These are phyloP conservation scores for Stenopsyche tienmushanensis DNA, from an alignment of 1,140 invertebrate species.

Conservation along the genomic window DNA sequence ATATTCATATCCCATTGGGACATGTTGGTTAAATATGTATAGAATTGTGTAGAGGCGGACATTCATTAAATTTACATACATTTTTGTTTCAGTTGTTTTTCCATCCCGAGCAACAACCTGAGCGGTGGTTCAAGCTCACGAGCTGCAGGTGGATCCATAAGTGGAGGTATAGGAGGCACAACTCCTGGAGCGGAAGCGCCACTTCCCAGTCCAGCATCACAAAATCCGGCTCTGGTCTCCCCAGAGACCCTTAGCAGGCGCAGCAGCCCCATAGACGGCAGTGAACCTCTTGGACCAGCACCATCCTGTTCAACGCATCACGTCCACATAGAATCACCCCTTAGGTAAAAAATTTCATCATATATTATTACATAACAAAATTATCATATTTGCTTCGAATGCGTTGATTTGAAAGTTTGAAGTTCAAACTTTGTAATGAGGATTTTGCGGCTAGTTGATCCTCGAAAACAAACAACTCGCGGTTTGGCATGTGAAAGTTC, in stretches of 20 bases:
- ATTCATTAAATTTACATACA: neutral
- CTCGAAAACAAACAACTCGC: no score
- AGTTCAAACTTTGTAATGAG: no score
- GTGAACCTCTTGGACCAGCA: constrained; percentile 51
- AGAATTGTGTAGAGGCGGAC: no score
- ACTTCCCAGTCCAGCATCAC: constrained; percentile 69
- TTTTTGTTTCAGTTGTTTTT: constrained; percentile 56
- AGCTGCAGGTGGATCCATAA: constrained; percentile 28
- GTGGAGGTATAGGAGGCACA: constrained; percentile 47
- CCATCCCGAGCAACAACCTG: constrained; percentile 61
- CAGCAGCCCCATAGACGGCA: constrained; percentile 52
- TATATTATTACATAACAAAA: no score
- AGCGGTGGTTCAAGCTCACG: constrained; percentile 54
- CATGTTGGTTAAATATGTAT: no score
- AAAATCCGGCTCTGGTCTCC: constrained; percentile 70
- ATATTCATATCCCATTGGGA: no score
- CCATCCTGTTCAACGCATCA: constrained; percentile 54
- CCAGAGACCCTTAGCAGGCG: constrained; percentile 66
- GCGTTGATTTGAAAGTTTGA: no score
- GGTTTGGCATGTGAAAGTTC: no score
- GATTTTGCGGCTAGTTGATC: no score
- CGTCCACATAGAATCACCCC: constrained; percentile 53
- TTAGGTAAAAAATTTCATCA: constrained; percentile 47
- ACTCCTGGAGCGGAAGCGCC: constrained; percentile 51
- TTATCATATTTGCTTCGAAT: no score